Evolutionary conservation across 1,140 invertebrate genomes (phyloP), one percentile per base, ranked within the genome.

Genomic region (Mya arenaria): DNA sequence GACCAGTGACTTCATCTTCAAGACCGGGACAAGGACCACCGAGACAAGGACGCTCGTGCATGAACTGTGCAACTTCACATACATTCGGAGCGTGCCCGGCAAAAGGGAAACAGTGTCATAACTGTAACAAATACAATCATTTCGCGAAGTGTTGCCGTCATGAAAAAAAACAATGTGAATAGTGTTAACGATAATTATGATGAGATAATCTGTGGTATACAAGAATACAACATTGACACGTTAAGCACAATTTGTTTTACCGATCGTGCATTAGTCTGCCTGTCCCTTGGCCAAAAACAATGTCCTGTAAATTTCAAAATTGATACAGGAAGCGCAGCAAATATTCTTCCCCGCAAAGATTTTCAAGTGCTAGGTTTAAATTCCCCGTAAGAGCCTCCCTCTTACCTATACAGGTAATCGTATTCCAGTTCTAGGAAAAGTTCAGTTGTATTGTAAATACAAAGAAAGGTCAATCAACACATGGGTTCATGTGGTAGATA

Each of bases 321-420:
- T 1, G 84, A 55, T 25, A 72, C 78, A 34, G 83, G 83, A 23
- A 25, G 80, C 15, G 60, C 73, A 19, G 66, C 19, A 1, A 81
- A 82, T 71, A 72, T 82, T 17, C 44, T 85, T 15, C 32, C 66
- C 3, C 30, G 4, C 1, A 63, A 41, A 36, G n/a, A 62, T 0
- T 74, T 68, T 69, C 17, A 30, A 17, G 30, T 56, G 19, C 34
- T 72, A 10, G 13, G 52, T 5, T 10, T 72, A 23, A 56, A 56
- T 8, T 4, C 1, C 44, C 44, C 69, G 1, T 56, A 56, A 72
- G 69, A 56, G 13, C 23, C 69, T 25, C 30, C 69, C 32, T 17
- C 30, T 36, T n/a, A 36, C 69, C 28, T 72, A 72, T 28, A 34
- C 69, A 56, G 69, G 69, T n/a, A 56, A 72, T 36, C 34, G 19